Percentiles rank a stretch among this genome's conserved stretches.
These are phyloP conservation scores for Sinosuthora webbiana DNA, from an alignment of 2,113 vertebrate genomes.

Conservation along the genomic window DNA sequence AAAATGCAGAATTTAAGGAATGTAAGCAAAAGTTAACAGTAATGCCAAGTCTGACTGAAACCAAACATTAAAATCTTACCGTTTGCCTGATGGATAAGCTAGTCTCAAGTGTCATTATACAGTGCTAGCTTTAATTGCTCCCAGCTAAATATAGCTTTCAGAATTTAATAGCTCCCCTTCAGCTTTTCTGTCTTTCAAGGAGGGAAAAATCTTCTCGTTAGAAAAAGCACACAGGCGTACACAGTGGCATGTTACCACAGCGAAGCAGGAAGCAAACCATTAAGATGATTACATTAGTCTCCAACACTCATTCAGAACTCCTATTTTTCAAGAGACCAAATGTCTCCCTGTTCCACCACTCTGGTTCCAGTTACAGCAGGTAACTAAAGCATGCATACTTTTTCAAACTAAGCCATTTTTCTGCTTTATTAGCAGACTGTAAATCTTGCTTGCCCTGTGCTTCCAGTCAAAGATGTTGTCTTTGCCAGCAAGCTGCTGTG, in stretches of 20 bases:
- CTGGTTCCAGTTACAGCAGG: neutral
- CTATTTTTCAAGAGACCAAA: neutral
- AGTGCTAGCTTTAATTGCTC: slow-evolving; percentile 7
- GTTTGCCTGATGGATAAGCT: neutral
- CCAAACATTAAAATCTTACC: neutral
- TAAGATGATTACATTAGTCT: neutral
- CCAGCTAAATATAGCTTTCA: slow-evolving; percentile 2
- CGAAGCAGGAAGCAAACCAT: neutral
- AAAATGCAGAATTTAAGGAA: neutral
- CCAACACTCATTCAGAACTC: neutral
- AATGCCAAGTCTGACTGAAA: neutral
- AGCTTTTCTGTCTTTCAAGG: neutral
- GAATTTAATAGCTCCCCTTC: neutral
- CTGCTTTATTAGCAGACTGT: neutral
- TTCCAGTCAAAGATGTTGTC: neutral
- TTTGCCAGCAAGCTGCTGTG: neutral
- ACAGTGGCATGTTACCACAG: neutral
- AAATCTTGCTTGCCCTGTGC: neutral
- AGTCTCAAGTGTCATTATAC: neutral
- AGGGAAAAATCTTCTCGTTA: neutral
- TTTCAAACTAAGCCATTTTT: neutral
- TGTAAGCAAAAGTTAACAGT: neutral
- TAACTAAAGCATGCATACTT: neutral
- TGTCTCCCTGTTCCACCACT: neutral
- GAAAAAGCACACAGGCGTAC: neutral